Evolutionary conservation across 2,113 vertebrate species (phyloP).

Genomic region (Otis tarda): DNA sequence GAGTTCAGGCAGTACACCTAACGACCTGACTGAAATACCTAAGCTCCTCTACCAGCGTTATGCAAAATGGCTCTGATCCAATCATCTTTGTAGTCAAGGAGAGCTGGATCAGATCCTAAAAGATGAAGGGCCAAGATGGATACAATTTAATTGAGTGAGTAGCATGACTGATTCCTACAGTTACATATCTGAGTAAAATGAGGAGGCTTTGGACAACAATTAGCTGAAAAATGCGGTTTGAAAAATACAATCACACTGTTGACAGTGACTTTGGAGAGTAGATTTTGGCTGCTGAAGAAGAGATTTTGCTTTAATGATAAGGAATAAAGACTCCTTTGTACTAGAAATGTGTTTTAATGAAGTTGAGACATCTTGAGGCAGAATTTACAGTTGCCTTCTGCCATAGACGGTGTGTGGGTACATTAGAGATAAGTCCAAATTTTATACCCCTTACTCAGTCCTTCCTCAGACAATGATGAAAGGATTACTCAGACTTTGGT

Average conservation of each 20-base stretch:
- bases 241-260: slow-evolving; percentile 18
- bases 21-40: slow-evolving; percentile 44
- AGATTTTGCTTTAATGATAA: slow-evolving; percentile 13
- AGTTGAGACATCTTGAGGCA: not conserved
- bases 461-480: slow-evolving; percentile 35
- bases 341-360: not conserved
- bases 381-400: not conserved
- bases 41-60: not conserved
- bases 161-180: slow-evolving; percentile 21
- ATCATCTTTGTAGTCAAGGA: not conserved
- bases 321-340: slow-evolving; percentile 20
- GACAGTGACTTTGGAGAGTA: slow-evolving; percentile 13
- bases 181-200: slow-evolving; percentile 44
- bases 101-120: slow-evolving; percentile 46
- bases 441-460: slow-evolving; percentile 30
- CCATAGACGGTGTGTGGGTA: not conserved
- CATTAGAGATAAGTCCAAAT: not conserved
- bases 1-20: slow-evolving; percentile 29
- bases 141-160: slow-evolving; percentile 26
- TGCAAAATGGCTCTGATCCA: slow-evolving; percentile 29
- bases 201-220: slow-evolving; percentile 45
- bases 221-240: not conserved
- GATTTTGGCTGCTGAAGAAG: slow-evolving; percentile 14
- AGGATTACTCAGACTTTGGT: slow-evolving; percentile 41
- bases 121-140: slow-evolving; percentile 27